These are phyloP conservation scores for Procambarus virginalis DNA, from an alignment of 1,140 invertebrate species.

Conservation along the genomic window DNA sequence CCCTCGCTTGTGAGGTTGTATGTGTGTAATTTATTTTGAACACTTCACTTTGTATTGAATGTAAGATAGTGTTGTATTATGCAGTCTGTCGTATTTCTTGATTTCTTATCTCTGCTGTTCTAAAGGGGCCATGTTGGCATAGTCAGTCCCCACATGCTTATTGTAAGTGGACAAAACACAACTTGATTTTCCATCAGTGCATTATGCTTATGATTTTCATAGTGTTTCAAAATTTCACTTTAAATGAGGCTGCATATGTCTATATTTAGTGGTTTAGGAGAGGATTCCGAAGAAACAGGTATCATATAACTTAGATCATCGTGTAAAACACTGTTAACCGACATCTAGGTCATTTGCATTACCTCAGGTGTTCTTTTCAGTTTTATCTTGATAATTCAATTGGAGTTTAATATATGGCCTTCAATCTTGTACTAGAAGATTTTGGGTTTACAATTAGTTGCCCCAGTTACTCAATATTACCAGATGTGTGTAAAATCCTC, in stretches of 20 bases:
- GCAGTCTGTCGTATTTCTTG: conserved; percentile 18
- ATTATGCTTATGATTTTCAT: conserved; percentile 59
- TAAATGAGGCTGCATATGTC: neutral
- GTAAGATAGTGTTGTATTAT: conserved; percentile 47
- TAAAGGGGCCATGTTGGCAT: conserved; percentile 46
- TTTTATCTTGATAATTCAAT: conserved; percentile 33
- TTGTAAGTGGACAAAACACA: conserved; percentile 30
- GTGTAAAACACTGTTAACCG: neutral
- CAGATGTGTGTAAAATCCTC: conserved; percentile 5
- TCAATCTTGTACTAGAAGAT: conserved; percentile 8
- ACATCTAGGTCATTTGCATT: conserved; percentile 28
- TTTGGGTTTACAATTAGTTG: conserved; percentile 6
- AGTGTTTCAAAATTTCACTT: conserved; percentile 16
- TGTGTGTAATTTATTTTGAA: conserved; percentile 59
- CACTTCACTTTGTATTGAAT: conserved; percentile 49
- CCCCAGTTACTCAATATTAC: conserved; percentile 22
- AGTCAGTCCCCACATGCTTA: conserved; percentile 42
- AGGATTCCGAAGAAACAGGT: conserved; percentile 5
- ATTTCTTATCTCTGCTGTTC: neutral
- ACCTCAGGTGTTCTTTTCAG: conserved; percentile 50
- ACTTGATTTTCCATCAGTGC: conserved; percentile 21
- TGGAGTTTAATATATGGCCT: conserved; percentile 15
- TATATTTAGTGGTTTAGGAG: conserved; percentile 18
- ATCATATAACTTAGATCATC: conserved; percentile 5
- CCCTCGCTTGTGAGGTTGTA: conserved; percentile 44